Evolutionary conservation across 2,113 vertebrate genomes (phyloP).

Genomic region (Orientallactaga bullata): DNA sequence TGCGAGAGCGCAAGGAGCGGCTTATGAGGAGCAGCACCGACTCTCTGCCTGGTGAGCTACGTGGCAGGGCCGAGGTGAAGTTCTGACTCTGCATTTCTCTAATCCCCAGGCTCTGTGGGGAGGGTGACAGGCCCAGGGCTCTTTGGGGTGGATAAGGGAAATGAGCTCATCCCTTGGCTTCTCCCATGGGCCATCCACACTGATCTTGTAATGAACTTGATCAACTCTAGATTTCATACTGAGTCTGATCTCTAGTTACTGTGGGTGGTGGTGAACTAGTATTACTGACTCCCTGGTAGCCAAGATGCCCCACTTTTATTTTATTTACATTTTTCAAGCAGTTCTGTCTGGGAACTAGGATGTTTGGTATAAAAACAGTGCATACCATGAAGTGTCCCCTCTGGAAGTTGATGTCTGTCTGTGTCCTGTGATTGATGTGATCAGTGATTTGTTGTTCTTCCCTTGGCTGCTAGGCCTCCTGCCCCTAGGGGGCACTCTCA

Average conservation of each 20-base stretch:
- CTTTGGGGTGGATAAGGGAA: conserved; percentile 52
- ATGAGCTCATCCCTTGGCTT: conserved; percentile 15
- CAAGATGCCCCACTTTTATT: neutral
- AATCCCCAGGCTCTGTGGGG: conserved; percentile 20
- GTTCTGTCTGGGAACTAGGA: conserved; percentile 6
- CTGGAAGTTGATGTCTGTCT: conserved; percentile 63
- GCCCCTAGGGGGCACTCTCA: conserved; percentile 72
- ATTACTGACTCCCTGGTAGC: neutral
- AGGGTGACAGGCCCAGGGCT: conserved; percentile 70
- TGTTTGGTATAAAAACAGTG: conserved; percentile 57
- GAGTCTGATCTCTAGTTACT: conserved; percentile 41
- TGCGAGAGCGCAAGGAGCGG: conserved; percentile 94
- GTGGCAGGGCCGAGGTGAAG: conserved; percentile 79
- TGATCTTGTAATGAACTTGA: neutral
- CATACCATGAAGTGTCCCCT: conserved; percentile 13
- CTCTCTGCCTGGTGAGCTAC: conserved; percentile 90
- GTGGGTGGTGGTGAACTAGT: neutral
- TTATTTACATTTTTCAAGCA: neutral
- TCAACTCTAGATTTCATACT: neutral
- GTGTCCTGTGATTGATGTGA: conserved; percentile 64
- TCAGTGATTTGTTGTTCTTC: conserved; percentile 72
- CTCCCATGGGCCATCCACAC: neutral
- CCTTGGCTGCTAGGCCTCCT: conserved; percentile 67
- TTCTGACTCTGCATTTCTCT: conserved; percentile 83
- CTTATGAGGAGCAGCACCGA: conserved; percentile 89